These are phyloP conservation scores for Archocentrus centrarchus DNA, from an alignment of 2,113 vertebrate genomes.

Conservation along the genomic window DNA sequence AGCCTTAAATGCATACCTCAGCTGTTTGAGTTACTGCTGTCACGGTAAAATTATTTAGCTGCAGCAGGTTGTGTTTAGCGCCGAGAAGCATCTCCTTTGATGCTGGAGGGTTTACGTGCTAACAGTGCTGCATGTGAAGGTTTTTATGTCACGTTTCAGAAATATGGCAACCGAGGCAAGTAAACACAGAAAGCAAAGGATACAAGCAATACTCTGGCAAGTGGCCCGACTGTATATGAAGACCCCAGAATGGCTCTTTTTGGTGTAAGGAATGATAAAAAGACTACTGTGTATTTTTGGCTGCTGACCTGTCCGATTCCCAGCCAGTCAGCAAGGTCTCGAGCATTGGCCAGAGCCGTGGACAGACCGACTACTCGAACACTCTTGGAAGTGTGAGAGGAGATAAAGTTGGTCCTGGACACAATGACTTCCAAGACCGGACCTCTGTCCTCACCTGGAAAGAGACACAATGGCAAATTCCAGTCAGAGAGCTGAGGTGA, in stretches of 20 bases:
- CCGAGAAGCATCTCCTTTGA: too few relatives aligned
- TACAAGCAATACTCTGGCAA: background rate
- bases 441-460: slow-evolving; percentile 94
- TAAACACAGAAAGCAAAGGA: too few relatives aligned
- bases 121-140: too few relatives aligned
- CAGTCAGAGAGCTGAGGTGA: background rate
- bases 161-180: background rate
- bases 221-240: background rate
- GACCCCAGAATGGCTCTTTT: background rate
- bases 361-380: slow-evolving; percentile 96
- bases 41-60: too few relatives aligned
- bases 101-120: too few relatives aligned
- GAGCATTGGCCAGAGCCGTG: slow-evolving; percentile 96
- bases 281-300: background rate
- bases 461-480: background rate
- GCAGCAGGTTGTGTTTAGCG: too few relatives aligned
- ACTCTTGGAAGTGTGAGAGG: slow-evolving; percentile 92
- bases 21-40: too few relatives aligned
- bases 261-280: background rate
- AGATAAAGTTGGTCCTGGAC: slow-evolving; percentile 98
- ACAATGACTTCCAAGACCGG: slow-evolving; percentile 98
- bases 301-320: slow-evolving; percentile 89
- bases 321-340: slow-evolving; percentile 97
- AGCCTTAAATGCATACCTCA: too few relatives aligned
- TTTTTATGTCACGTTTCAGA: background rate